These are phyloP conservation scores for Hesperophylax magnus DNA, from an alignment of 1,140 invertebrate species.

Conservation along the genomic window DNA sequence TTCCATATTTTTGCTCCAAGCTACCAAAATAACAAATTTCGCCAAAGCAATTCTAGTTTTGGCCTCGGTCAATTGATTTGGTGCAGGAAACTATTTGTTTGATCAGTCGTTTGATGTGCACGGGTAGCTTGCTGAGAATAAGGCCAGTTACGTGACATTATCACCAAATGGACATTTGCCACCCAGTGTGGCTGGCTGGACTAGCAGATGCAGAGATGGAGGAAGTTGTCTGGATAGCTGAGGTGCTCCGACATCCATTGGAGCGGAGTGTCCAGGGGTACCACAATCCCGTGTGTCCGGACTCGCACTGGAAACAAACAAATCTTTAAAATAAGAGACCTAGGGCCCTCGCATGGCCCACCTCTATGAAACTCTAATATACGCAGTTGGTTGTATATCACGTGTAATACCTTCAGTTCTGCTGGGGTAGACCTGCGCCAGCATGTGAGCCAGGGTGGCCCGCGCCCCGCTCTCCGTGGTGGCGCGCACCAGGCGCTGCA, in stretches of 20 bases:
- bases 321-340: slow-evolving; percentile 30
- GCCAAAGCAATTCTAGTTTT: too few relatives aligned
- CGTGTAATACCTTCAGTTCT: slow-evolving; percentile 64
- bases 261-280: slow-evolving; percentile 91
- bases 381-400: too few relatives aligned
- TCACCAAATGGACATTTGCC: too few relatives aligned
- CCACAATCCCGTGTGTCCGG: slow-evolving; percentile 91
- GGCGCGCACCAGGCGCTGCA: slow-evolving; percentile 85
- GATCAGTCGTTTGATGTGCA: slow-evolving; percentile 6
- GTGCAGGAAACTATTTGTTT: background rate
- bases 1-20: too few relatives aligned
- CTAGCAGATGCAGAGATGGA: slow-evolving; percentile 83
- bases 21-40: too few relatives aligned
- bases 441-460: slow-evolving; percentile 80
- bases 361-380: too few relatives aligned
- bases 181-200: background rate
- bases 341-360: too few relatives aligned
- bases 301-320: slow-evolving; percentile 78
- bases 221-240: slow-evolving; percentile 98
- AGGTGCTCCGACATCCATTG: slow-evolving; percentile 98
- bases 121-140: background rate
- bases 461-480: slow-evolving; percentile 80
- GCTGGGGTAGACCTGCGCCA: slow-evolving; percentile 80
- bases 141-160: background rate
- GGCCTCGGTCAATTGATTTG: too few relatives aligned